phyloP scores from a whole-genome alignment of 2,113 vertebrate genomes.

The Myanophis thanlyinensis region DNA sequence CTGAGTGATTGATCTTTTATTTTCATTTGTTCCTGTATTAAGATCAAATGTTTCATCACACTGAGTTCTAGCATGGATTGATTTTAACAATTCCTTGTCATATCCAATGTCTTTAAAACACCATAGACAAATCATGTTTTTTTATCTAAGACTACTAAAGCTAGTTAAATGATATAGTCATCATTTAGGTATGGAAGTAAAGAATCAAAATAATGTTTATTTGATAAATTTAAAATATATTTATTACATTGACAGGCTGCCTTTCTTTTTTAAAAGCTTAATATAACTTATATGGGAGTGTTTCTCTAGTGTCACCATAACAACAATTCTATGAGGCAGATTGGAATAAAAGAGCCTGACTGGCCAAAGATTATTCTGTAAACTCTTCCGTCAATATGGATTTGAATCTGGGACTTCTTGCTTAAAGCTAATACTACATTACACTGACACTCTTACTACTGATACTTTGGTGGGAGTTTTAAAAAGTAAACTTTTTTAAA shows the following conservation, averaged over 20 bases:
- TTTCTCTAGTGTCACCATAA: not conserved
- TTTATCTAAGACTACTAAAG: not conserved
- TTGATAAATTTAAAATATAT: not conserved
- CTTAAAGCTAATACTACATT: not conserved
- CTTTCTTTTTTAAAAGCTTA: not conserved
- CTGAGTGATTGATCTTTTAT: constrained; percentile 94
- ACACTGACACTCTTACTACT: not conserved
- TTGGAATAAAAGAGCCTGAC: not conserved
- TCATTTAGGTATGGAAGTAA: not conserved
- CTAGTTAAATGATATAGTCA: not conserved
- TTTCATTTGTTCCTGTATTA: constrained; percentile 89
- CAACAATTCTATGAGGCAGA: not conserved
- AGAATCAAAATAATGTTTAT: not conserved
- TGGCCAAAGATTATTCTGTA: not conserved
- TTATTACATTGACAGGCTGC: not conserved
- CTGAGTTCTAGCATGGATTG: not conserved
- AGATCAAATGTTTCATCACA: constrained; percentile 23
- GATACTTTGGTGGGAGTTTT: not conserved
- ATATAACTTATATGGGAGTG: not conserved
- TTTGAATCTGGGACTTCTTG: not conserved
- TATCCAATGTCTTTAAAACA: not conserved
- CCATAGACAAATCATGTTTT: not conserved
- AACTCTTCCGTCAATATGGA: not conserved
- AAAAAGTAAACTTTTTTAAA: not conserved
- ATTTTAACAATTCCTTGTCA: not conserved